Evolutionary conservation across 2,797 vertebrate genomes (phyloP), one percentile per base, ranked within the genome.

Genomic region (Gallinago stenura): DNA sequence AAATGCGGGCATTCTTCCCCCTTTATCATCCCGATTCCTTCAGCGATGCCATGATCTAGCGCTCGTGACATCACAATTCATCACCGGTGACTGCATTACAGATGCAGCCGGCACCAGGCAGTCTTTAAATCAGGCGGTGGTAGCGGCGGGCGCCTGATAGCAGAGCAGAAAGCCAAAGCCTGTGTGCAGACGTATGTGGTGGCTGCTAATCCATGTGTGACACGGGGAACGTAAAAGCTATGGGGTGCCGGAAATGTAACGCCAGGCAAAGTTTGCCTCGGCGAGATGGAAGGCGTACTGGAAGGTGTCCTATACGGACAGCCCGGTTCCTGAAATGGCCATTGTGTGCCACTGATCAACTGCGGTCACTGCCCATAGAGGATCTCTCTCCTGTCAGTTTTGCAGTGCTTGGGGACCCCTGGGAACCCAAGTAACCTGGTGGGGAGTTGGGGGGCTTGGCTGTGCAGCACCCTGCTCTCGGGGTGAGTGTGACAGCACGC

Each of bases 1-100:
- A 92, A 91, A 89, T 61, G 39, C 68, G 72, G 66, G 21, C 10
- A 0, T 83, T 87, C 46, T 83, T 48, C 30, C 91, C 43, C 46
- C 78, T 77, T 95, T 90, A 70, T 71, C 65, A 91, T 89, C 21
- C 14, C 2, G 6, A 61, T 95, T 95, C 43, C 30, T 66, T 90
- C 31, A 73, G 57, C 31, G 5, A 33, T 94, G 57, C 84, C 39
- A 21, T 9, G 10, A 21, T 81, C 88, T 70, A 93, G 24, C 1
- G 0, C 79, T 83, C 6, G 6, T 94, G 94, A 93, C 33, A 95
- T 91, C 81, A 83, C 6, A 21, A 72, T 97, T 90, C 69, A 91
- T 95, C 91, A 83, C 61, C 3, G 17, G 77, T 71, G 71, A 73
- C 85, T 88, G 79, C 33, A 41, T 89, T 91, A 96, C 53, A 57